Percentiles rank a stretch among this genome's conserved stretches.
Evolutionary conservation across 2,113 vertebrate species (phyloP).

Genomic region (Phylloscopus trochiloides): DNA sequence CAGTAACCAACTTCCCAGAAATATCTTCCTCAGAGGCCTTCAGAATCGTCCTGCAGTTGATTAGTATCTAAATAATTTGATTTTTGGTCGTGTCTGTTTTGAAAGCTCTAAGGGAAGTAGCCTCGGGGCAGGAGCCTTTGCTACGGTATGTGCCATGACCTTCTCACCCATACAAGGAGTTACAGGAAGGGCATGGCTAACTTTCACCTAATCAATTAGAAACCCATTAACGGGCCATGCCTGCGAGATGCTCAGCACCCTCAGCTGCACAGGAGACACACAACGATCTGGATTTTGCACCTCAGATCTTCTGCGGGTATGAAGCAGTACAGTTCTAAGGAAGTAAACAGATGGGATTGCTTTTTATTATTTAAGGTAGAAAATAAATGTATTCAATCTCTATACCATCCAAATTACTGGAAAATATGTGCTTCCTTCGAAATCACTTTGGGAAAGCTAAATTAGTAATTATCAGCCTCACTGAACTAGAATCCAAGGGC

Average conservation of each 20-base stretch:
- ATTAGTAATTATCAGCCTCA: neutral
- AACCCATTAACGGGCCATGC: neutral
- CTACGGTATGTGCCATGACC: conserved; percentile 70
- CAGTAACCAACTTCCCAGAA: conserved; percentile 20
- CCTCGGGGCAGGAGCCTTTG: conserved; percentile 74
- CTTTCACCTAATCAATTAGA: conserved; percentile 69
- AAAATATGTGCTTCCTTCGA: neutral
- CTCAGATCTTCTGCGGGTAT: neutral
- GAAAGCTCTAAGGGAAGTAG: conserved; percentile 80
- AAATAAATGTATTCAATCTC: neutral
- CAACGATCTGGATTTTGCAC: neutral
- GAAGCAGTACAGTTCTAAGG: neutral
- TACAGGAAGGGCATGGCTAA: conserved; percentile 65
- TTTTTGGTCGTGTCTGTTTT: conserved; percentile 82
- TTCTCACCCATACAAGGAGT: conserved; percentile 73
- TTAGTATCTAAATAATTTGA: conserved; percentile 93
- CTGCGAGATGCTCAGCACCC: neutral
- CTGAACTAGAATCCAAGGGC: neutral
- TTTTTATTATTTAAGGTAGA: neutral
- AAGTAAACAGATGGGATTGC: neutral
- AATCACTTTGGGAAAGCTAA: neutral
- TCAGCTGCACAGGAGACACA: neutral
- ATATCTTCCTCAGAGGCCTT: conserved; percentile 57
- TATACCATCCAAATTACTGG: neutral
- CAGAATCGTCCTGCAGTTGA: conserved; percentile 88